phyloP scores from a whole-genome alignment of 92 coral and sea anemone genomes.

The Epizoanthus scotinus region DNA sequence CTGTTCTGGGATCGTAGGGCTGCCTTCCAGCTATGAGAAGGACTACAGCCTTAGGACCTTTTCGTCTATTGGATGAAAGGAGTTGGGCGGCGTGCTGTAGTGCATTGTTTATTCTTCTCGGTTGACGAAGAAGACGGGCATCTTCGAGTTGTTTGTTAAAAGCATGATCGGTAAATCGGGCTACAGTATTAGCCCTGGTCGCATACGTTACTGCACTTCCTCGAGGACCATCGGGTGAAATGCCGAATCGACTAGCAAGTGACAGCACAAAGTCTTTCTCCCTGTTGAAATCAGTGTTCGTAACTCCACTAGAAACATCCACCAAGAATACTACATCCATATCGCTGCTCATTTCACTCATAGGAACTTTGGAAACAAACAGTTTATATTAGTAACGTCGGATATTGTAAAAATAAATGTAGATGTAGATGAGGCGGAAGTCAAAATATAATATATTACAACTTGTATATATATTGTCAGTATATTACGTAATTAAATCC shows the following conservation, averaged over 20 bases:
- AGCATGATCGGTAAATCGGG: conserved; percentile 37
- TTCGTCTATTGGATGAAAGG: conserved; percentile 18
- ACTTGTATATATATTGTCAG: too few species aligned
- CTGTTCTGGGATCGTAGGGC: conserved; percentile 17
- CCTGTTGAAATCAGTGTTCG: conserved; percentile 36
- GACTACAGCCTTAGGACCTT: conserved; percentile 38
- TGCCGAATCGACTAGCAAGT: conserved; percentile 26
- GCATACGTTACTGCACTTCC: conserved; percentile 51
- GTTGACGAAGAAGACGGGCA: conserved; percentile 40
- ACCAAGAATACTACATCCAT: conserved; percentile 46
- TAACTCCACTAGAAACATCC: conserved; percentile 49
- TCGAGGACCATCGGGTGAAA: conserved; percentile 44
- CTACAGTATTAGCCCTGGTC: conserved; percentile 16
- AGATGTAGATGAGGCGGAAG: too few species aligned
- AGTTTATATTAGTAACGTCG: too few species aligned
- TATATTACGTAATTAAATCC: too few species aligned
- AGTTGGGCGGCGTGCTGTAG: conserved; percentile 32
- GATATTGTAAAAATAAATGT: too few species aligned
- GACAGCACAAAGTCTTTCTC: conserved; percentile 47
- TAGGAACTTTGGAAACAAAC: background rate
- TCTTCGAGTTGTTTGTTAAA: conserved; percentile 24
- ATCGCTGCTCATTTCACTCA: conserved; percentile 1
- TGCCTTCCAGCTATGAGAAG: conserved; percentile 51
- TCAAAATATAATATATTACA: too few species aligned
- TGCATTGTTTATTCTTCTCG: conserved; percentile 38